A percentile compares a stretch with the other conserved stretches of the same genome.
phyloP scores from a whole-genome alignment of 2,113 vertebrate genomes.

The Bombycilla garrulus region DNA sequence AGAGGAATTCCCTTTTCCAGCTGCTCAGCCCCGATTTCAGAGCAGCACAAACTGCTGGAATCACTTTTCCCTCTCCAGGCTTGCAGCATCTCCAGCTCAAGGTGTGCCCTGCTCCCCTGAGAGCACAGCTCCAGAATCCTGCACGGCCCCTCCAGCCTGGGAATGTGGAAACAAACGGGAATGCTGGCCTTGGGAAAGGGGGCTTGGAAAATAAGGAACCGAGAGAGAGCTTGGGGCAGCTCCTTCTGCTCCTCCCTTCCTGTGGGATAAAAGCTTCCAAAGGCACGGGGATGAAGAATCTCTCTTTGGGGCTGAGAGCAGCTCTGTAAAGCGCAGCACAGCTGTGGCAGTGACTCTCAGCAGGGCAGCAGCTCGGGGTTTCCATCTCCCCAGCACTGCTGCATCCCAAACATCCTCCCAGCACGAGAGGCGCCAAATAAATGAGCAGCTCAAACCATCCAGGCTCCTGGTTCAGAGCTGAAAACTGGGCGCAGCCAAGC shows the following conservation, averaged over 20 bases:
- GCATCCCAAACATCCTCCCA: neutral
- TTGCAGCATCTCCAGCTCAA: neutral
- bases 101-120: neutral
- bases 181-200: neutral
- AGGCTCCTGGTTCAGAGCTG: neutral
- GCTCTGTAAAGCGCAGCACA: neutral
- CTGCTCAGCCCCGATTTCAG: neutral
- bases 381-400: neutral
- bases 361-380: neutral
- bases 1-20: neutral
- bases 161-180: neutral
- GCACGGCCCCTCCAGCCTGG: neutral
- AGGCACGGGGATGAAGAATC: neutral
- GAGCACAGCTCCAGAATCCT: neutral
- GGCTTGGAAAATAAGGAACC: neutral
- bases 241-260: neutral
- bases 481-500: neutral
- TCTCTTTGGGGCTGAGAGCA: neutral
- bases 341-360: neutral
- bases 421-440: neutral
- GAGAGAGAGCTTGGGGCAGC: neutral
- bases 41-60: neutral
- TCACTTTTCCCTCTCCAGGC: neutral
- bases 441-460: neutral
- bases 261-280: neutral